Evolutionary conservation across 2,888 invertebrate species (phyloP).

Genomic region (Eupelmus urozonus): DNA sequence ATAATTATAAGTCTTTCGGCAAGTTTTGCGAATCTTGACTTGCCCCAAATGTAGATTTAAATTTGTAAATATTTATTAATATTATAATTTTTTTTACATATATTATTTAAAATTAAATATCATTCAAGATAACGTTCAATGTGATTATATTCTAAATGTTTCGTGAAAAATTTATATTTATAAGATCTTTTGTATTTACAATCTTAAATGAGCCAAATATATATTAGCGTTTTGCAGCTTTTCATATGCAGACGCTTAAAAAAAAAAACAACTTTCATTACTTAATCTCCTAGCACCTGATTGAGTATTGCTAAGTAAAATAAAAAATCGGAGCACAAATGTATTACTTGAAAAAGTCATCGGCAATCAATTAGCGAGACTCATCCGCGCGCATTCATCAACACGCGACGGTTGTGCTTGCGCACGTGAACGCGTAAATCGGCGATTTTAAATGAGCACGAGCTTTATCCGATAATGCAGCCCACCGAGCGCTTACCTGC

Average conservation of each 20-base stretch:
- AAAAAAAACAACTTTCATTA: background rate
- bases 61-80: constrained; percentile 54
- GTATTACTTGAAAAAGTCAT: too few species aligned
- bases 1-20: constrained; percentile 29
- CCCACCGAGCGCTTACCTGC: too few species aligned
- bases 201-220: constrained; percentile 20
- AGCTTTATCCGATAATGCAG: too few species aligned
- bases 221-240: background rate
- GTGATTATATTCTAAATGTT: constrained; percentile 16
- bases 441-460: too few species aligned
- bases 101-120: constrained; percentile 42
- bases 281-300: too few species aligned
- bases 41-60: constrained; percentile 37
- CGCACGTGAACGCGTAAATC: too few species aligned
- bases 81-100: constrained; percentile 31
- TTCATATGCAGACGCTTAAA: background rate
- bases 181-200: constrained; percentile 47
- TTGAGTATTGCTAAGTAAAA: too few species aligned
- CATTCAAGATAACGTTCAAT: constrained; percentile 24
- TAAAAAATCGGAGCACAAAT: too few species aligned
- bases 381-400: too few species aligned
- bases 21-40: constrained; percentile 22
- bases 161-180: constrained; percentile 7
- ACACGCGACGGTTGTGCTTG: too few species aligned
- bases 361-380: too few species aligned